Evolutionary conservation across 2,113 vertebrate genomes (phyloP).

Genomic region (Haemorhous mexicanus): DNA sequence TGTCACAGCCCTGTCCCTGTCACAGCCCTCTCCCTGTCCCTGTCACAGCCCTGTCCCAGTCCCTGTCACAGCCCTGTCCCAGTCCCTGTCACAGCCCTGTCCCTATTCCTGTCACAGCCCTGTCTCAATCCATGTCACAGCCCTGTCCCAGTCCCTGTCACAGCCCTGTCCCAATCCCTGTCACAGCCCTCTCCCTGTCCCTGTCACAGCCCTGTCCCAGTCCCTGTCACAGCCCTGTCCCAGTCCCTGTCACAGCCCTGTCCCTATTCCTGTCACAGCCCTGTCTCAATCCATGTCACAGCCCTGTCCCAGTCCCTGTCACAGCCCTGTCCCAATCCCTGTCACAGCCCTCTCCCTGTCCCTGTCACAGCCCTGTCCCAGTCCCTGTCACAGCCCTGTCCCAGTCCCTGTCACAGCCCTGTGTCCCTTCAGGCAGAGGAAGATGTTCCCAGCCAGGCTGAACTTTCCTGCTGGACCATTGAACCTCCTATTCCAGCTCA

Average conservation of each 20-base stretch:
- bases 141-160: too few relatives aligned
- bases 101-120: too few relatives aligned
- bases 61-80: not conserved
- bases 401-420: not conserved
- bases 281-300: too few relatives aligned
- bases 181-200: accelerated
- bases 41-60: accelerated
- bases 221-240: not conserved
- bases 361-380: accelerated
- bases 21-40: accelerated
- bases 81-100: not conserved
- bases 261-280: too few relatives aligned
- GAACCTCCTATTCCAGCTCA: too few relatives aligned
- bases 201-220: accelerated
- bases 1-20: too few relatives aligned
- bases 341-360: too few relatives aligned
- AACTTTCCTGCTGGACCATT: too few relatives aligned
- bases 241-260: not conserved
- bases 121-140: too few relatives aligned
- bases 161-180: not conserved
- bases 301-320: too few relatives aligned
- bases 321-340: too few relatives aligned
- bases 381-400: not conserved
- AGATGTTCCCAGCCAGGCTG: too few relatives aligned
- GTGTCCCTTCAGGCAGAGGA: not conserved